These are phyloP conservation scores for Elysia crispata DNA, from an alignment of 2,888 invertebrate species.

Conservation along the genomic window DNA sequence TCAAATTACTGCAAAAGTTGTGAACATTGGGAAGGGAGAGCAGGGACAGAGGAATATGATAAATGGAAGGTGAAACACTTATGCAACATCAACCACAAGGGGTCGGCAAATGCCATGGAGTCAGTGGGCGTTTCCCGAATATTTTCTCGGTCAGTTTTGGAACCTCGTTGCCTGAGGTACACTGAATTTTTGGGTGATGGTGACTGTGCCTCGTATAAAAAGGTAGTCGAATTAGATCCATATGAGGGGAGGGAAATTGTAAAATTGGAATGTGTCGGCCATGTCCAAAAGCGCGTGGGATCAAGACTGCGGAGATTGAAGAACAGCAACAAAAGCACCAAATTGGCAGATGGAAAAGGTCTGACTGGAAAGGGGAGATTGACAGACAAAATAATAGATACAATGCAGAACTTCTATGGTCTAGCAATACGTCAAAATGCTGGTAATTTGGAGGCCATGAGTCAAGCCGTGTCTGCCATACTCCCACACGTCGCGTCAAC, in stretches of 20 bases:
- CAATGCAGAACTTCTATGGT: conserved; percentile 13
- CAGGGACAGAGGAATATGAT: background rate
- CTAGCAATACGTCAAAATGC: conserved; percentile 18
- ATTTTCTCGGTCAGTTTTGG: background rate
- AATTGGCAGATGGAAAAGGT: conserved; percentile 15
- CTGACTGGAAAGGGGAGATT: background rate
- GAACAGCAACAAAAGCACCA: background rate
- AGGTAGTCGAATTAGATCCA: background rate
- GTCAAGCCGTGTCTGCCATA: background rate
- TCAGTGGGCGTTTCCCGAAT: background rate
- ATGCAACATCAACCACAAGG: background rate
- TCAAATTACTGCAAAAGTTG: background rate
- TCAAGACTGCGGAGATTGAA: conserved; percentile 7
- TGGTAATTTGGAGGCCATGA: background rate
- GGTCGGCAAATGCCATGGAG: conserved; percentile 3
- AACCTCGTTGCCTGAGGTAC: background rate
- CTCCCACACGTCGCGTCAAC: background rate
- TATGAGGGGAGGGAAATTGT: background rate
- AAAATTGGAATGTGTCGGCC: conserved; percentile 29
- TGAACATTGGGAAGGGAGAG: background rate
- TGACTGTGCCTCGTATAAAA: conserved; percentile 4
- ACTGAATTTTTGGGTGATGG: conserved; percentile 19
- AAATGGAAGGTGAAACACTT: background rate
- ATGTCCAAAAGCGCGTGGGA: conserved; percentile 11
- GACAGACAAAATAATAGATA: background rate